phyloP scores from a whole-genome alignment of 1,140 invertebrate species.

The Drosophila punjabiensis region DNA sequence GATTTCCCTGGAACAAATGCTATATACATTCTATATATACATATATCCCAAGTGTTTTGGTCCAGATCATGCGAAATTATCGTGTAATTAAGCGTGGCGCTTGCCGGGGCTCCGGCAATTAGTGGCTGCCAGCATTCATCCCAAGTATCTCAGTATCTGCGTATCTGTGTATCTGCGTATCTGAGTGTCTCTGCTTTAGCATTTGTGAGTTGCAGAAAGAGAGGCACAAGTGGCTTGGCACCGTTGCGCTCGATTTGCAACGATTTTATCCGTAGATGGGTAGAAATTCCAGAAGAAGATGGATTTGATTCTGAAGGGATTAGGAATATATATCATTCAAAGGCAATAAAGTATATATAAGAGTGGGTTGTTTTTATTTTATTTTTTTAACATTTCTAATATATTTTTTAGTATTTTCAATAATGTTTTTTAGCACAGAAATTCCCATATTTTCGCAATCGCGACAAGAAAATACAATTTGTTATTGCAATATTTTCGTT shows the following conservation, averaged over 20 bases:
- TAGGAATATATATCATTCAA: neutral
- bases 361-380: neutral
- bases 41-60: conserved; percentile 18
- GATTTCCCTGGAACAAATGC: conserved; percentile 60
- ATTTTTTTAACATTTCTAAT: too few relatives aligned
- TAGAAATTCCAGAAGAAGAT: conserved; percentile 12
- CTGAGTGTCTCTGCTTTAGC: neutral
- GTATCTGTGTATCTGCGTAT: neutral
- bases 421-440: too few relatives aligned
- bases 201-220: conserved; percentile 5
- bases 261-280: conserved; percentile 21
- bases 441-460: conserved; percentile 1
- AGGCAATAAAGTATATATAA: neutral
- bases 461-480: conserved; percentile 21
- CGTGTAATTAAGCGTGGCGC: conserved; percentile 81
- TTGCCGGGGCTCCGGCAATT: conserved; percentile 46
- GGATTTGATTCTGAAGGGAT: neutral
- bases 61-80: conserved; percentile 78
- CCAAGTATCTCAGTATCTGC: neutral
- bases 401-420: too few relatives aligned
- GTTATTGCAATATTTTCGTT: conserved; percentile 22
- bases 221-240: conserved; percentile 42
- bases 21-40: neutral
- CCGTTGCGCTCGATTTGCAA: conserved; percentile 38
- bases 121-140: conserved; percentile 18